phyloP scores from a whole-genome alignment of 2,113 vertebrate genomes.

The Nymphicus hollandicus region DNA sequence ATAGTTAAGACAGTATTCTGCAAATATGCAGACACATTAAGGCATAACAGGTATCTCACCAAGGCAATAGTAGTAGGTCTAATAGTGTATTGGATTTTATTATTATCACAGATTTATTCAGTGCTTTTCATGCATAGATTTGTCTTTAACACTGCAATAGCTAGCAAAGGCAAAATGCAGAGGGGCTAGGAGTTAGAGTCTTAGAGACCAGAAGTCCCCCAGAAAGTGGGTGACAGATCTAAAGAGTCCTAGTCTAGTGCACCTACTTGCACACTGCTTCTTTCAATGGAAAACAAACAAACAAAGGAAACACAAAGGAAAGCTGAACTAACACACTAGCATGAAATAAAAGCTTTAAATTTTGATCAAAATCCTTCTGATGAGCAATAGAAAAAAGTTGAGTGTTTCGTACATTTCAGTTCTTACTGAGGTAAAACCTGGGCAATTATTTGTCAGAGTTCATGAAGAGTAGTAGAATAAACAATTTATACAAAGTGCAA shows the following conservation, averaged over 20 bases:
- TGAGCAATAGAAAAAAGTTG: not conserved
- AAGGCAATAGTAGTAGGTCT: rapidly evolving
- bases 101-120: not conserved
- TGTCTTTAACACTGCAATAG: not conserved
- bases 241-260: not conserved
- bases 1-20: not conserved
- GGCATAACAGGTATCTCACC: not conserved
- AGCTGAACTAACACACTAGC: not conserved
- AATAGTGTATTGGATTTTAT: not conserved
- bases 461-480: not conserved
- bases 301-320: not conserved
- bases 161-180: not conserved
- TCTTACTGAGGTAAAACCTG: not conserved
- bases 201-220: not conserved
- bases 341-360: not conserved
- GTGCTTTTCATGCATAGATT: not conserved
- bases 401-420: not conserved
- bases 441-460: not conserved
- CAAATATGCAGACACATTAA: not conserved
- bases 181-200: not conserved
- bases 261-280: not conserved
- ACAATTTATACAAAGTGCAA: not conserved
- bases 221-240: not conserved
- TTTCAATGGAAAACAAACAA: not conserved
- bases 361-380: not conserved